These are phyloP conservation scores for Spialia ferax DNA, from an alignment of 2,888 invertebrate genomes.

Conservation along the genomic window DNA sequence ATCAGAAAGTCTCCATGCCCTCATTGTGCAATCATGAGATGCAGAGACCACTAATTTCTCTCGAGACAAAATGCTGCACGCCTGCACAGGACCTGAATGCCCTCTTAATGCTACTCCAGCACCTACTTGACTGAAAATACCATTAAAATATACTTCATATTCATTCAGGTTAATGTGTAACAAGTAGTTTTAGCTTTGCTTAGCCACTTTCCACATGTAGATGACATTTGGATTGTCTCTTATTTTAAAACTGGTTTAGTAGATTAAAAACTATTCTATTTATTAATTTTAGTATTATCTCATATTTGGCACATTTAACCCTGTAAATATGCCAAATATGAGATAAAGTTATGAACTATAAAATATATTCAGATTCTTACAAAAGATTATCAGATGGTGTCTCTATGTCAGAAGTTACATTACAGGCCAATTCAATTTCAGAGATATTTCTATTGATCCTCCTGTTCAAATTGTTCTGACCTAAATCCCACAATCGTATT, in stretches of 20 bases:
- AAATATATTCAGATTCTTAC: constrained; percentile 60
- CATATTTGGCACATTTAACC: too few relatives aligned
- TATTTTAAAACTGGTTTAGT: too few relatives aligned
- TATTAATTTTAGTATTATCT: too few relatives aligned
- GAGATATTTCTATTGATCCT: constrained; percentile 77
- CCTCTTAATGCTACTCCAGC: constrained; percentile 89
- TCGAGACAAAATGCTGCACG: constrained; percentile 86
- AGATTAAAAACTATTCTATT: too few relatives aligned
- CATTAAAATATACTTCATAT: neutral
- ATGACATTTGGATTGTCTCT: too few relatives aligned
- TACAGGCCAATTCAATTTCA: constrained; percentile 81
- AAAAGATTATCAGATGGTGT: constrained; percentile 72
- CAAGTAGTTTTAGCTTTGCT: too few relatives aligned
- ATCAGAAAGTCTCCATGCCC: constrained; percentile 91
- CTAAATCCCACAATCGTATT: constrained; percentile 89
- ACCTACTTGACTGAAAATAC: constrained; percentile 78
- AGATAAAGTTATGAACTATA: too few relatives aligned
- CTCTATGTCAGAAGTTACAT: constrained; percentile 78
- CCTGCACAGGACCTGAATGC: constrained; percentile 91
- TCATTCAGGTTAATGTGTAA: too few relatives aligned
- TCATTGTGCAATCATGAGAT: constrained; percentile 92
- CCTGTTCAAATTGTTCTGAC: constrained; percentile 74
- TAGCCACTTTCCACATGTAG: too few relatives aligned
- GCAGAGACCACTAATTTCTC: constrained; percentile 90
- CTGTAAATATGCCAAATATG: too few relatives aligned